These are phyloP conservation scores for Amblyteles armatorius DNA, from an alignment of 2,888 invertebrate genomes.

Conservation along the genomic window DNA sequence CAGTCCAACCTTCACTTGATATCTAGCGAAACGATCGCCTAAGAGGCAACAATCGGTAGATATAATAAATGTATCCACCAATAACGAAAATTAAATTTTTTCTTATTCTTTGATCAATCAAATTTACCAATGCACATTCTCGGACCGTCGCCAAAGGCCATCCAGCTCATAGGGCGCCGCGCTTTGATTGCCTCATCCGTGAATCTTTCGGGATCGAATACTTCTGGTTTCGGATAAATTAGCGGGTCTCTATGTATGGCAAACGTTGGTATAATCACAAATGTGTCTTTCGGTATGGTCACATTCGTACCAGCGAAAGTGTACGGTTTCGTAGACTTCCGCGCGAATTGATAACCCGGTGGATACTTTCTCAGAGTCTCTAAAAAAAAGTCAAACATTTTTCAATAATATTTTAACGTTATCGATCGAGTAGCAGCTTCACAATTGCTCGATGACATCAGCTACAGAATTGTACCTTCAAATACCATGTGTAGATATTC, in stretches of 20 bases:
- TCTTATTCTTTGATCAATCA: too few relatives aligned
- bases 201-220: slow-evolving; percentile 79
- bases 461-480: background rate
- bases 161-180: slow-evolving; percentile 74
- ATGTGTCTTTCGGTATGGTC: slow-evolving; percentile 62
- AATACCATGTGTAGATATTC: background rate
- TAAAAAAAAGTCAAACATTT: background rate
- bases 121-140: too few relatives aligned
- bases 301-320: slow-evolving; percentile 55
- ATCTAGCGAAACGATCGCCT: slow-evolving; percentile 78
- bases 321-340: background rate
- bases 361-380: background rate
- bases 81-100: background rate
- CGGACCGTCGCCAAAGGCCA: slow-evolving; percentile 74
- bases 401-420: background rate
- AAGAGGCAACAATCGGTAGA: background rate
- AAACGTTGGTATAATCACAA: slow-evolving; percentile 64
- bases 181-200: slow-evolving; percentile 69
- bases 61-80: background rate
- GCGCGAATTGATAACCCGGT: background rate
- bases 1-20: slow-evolving; percentile 83
- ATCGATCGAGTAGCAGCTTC: too few relatives aligned
- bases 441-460: background rate
- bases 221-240: slow-evolving; percentile 74
- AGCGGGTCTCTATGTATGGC: slow-evolving; percentile 67